Evolutionary conservation across 1,140 invertebrate species (phyloP), one percentile per base, ranked within the genome.

Genomic region (Rhagoletis pomonella): DNA sequence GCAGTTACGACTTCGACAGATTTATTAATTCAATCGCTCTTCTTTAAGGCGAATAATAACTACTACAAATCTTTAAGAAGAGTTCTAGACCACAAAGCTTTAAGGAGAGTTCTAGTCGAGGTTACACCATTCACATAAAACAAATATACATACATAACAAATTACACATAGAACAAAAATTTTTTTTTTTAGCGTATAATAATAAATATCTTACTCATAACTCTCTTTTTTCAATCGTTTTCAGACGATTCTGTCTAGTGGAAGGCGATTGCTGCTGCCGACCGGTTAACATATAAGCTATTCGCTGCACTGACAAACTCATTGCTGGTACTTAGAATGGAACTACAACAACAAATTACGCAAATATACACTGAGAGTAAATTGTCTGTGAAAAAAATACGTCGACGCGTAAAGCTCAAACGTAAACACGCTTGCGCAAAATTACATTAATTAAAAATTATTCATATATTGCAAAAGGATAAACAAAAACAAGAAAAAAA

Each of bases 231-330:
- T 85, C 10, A 55, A 5, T 55, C 3, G 1, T 90, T 88, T n/a
- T 87, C 88, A 92, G 91, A 92, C 89, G 91, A 92, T 89, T 92
- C 91, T 88, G 91, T 92, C 91, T 92, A 92, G 90, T 92, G 89
- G 81, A 87, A 85, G 60, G 85, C 88, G 87, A 88, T 58, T 90
- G 90, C 90, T 90, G 89, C 47, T 55, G 42, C n/a, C 47, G 47
- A 81, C 4, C 47, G 73, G 73, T 81, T 55, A n/a, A 81, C 44
- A 50, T 55, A 55, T 81, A 81, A 81, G 73, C 47, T 81, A 47
- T 81, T 81, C 73, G 73, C 73, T 81, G 73, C 47, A 81, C 17
- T 81, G 73, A 81, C 73, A 55, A 73, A 87, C 62, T 84, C 87
- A 62, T 87, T 87, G 39, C 59, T 81, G 86, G 87, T 88, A 86